phyloP scores from a whole-genome alignment of 2,888 invertebrate species.

The Mythimna ferrago region DNA sequence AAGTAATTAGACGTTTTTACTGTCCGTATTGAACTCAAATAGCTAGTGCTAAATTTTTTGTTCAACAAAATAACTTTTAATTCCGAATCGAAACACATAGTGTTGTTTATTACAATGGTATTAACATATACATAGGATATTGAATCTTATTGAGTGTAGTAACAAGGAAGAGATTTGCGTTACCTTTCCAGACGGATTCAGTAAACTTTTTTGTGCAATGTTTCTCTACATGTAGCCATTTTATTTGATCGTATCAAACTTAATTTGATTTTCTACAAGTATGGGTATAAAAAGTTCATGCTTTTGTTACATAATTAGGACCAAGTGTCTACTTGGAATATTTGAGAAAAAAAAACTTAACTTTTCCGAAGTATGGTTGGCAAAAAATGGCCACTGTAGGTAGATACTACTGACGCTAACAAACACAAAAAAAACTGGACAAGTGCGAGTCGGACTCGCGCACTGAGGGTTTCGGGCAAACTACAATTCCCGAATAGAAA shows the following conservation, averaged over 20 bases:
- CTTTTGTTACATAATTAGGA: slow-evolving; percentile 44
- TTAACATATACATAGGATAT: slow-evolving; percentile 3
- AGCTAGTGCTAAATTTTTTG: slow-evolving; percentile 39
- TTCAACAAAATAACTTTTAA: slow-evolving; percentile 50
- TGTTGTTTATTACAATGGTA: slow-evolving; percentile 25
- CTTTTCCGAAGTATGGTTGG: background rate
- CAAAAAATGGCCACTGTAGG: background rate
- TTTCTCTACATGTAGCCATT: slow-evolving; percentile 39
- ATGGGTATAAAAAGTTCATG: slow-evolving; percentile 29
- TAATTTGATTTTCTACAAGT: slow-evolving; percentile 55
- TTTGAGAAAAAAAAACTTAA: slow-evolving; percentile 14
- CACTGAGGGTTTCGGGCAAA: no score
- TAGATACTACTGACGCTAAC: background rate
- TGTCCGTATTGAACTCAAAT: slow-evolving; percentile 24
- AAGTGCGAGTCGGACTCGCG: no score
- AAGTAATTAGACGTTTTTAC: slow-evolving; percentile 64
- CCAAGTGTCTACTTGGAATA: slow-evolving; percentile 4
- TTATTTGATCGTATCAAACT: slow-evolving; percentile 50
- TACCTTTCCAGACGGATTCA: background rate
- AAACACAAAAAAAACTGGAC: no score
- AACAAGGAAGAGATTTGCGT: slow-evolving; percentile 29
- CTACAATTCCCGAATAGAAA: no score
- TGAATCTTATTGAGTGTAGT: background rate
- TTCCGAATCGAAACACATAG: slow-evolving; percentile 46
- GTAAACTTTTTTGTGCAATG: slow-evolving; percentile 42